Evolutionary conservation across 2,888 invertebrate species (phyloP), one percentile per base, ranked within the genome.

Genomic region (Xestoiulus laeticollis): DNA sequence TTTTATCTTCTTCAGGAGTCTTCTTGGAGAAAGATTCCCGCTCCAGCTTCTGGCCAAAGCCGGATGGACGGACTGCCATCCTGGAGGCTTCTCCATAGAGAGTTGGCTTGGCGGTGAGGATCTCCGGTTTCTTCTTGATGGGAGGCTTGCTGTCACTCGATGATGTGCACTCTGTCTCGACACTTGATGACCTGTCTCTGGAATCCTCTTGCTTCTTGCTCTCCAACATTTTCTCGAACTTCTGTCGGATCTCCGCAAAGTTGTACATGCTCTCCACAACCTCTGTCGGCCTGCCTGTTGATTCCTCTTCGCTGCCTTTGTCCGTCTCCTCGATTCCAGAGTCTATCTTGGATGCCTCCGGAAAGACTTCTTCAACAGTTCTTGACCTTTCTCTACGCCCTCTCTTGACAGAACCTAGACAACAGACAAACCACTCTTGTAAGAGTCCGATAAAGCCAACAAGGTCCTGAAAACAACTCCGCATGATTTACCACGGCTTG

Each of bases 181-280:
- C 87, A 32, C 87, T 87, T 0, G 87, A 87, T 6, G 87, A 84
- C 38, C 87, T 43, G 33, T 87, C 87, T 22, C 87, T 38, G 44
- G 43, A 38, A 10, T 33, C 44, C 22, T 33, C 84, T 14, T 38
- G 78, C 84, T 43, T 38, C 19, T 30, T 84, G 26, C 43, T 84
- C 38, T 87, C 87, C 38, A 84, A 26, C 87, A 87, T 87, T 14
- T 44, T 19, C 84, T 87, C 87, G 84, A 87, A 87, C 30, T 48
- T 83, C 5, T 10, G 30, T 3, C 87, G 83, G 14, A 87, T 87
- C 14, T 83, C 87, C 1, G 83, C 84, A 85, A 87, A 87, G 38
- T 84, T 87, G 38, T 87, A 87, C 83, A 83, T 87, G 44, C 87
- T 83, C 87, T 87, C 87, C n/a, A 87, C 48, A n/a, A 87, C 84